These are phyloP conservation scores for Helogale parvula DNA, from an alignment of 2,113 vertebrate species.

Conservation along the genomic window DNA sequence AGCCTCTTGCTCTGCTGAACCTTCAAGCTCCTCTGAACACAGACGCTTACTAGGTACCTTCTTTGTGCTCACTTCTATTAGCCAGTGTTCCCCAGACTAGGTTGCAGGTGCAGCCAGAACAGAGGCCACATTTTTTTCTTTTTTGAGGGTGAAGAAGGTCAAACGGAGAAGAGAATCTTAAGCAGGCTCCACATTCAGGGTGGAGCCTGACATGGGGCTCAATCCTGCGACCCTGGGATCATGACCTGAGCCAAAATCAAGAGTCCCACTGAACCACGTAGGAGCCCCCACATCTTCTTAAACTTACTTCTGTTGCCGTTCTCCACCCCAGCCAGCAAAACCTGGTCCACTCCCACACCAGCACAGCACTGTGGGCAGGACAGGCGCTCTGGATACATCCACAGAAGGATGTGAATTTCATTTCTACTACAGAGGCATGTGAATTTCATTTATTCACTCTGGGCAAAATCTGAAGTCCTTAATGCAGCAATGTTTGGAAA, in stretches of 20 bases:
- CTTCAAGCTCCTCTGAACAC: neutral
- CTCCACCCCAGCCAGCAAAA: neutral
- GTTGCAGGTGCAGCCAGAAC: neutral
- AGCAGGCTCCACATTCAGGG: too few relatives aligned
- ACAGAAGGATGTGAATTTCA: neutral
- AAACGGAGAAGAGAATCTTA: too few relatives aligned
- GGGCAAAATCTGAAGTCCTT: neutral
- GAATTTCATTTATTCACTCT: neutral
- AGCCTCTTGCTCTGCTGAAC: neutral
- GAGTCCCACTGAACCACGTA: too few relatives aligned
- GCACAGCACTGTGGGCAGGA: neutral
- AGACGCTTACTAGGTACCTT: neutral
- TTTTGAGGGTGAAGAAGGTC: too few relatives aligned
- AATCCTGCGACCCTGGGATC: too few relatives aligned
- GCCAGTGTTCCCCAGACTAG: neutral
- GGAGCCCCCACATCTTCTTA: neutral
- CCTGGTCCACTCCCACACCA: neutral
- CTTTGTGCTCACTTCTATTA: neutral
- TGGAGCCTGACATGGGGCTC: too few relatives aligned
- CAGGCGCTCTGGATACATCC: neutral
- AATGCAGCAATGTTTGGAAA: neutral
- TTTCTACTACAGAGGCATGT: too few relatives aligned
- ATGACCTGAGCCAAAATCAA: too few relatives aligned
- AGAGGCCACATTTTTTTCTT: neutral
- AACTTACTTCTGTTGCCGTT: neutral